Base-by-base conservation (phyloP, 2,888 invertebrate genomes). In the Cremastinae sp. region DNA sequence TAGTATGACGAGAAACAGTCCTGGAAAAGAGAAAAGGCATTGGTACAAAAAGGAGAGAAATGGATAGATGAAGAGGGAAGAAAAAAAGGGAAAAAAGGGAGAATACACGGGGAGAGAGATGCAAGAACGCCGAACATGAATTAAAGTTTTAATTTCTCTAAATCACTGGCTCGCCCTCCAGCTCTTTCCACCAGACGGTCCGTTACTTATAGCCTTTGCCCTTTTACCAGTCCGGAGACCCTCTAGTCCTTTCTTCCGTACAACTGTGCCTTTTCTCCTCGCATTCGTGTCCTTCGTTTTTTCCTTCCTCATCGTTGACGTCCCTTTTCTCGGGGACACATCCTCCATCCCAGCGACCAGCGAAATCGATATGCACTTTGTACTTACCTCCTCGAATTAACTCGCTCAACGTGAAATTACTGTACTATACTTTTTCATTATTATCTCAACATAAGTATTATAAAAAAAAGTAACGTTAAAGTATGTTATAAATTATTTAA, bases 91-190 rank as follows among this genome's bases (percentile, higher is more conserved):
- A 0, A 54, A 12, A 34, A 54, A 16, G 16, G 34, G 9, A 14
- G 34, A 14, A 34, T 9, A 54, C 28, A 14, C 7, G 36, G 54
- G 34, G 14, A 2, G 16, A 49, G 45, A 47, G 34, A 58, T 54
- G 61, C 80, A 82, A 78, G 80, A n/a, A n/a, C n/a, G n/a, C n/a
- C n/a, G 79, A 80, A 80, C 80, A 80, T 83, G 82, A 82, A 82
- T 83, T 85, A 81, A 83, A 80, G 84, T 85, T 90, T 90, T 90
- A 90, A 90, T 90, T 90, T 90, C 89, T 89, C 88, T 88, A 86
- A 89, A 89, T 89, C 89, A 88, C 89, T 85, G 86, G 84, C 73
- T 84, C 86, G 84, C 86, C 85, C 86, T 83, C 83, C 82, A 84
- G 86, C 86, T 84, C 84, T 87, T 86, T 88, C 85, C 83, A 87